phyloP scores from a whole-genome alignment of 2,797 vertebrate genomes.

The Hydrophis major region DNA sequence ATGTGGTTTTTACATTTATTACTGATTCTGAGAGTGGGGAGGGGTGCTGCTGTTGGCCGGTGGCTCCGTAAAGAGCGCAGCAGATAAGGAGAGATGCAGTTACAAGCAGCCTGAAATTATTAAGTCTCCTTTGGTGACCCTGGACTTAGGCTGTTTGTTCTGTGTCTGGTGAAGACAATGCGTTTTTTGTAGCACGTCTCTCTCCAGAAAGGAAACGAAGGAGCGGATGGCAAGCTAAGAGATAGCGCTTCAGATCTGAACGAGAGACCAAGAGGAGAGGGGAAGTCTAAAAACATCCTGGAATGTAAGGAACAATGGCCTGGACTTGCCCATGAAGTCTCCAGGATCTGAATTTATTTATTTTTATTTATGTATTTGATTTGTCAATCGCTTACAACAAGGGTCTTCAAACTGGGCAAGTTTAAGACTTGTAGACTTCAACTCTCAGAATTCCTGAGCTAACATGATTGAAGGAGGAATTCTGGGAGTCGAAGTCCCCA shows the following conservation, averaged over 20 bases:
- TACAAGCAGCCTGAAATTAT: not conserved
- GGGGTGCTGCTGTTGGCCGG: not conserved
- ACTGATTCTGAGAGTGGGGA: not conserved
- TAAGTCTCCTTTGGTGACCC: not conserved
- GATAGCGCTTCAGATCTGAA: not conserved
- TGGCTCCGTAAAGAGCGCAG: not conserved
- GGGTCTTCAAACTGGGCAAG: too few relatives aligned
- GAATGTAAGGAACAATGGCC: not conserved
- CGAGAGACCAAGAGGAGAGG: not conserved
- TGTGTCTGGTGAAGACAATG: not conserved
- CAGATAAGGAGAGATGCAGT: not conserved
- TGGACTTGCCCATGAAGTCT: not conserved
- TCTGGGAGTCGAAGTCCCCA: too few relatives aligned
- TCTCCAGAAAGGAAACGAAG: not conserved
- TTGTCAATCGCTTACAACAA: too few relatives aligned
- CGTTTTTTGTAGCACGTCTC: not conserved
- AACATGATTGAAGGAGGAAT: too few relatives aligned
- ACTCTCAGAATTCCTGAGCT: too few relatives aligned
- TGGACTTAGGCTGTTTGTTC: not conserved
- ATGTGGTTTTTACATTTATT: not conserved
- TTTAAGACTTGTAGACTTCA: too few relatives aligned
- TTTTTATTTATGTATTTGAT: too few relatives aligned
- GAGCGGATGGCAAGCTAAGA: not conserved
- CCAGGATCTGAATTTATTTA: not conserved
- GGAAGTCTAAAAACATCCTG: not conserved